A percentile compares a stretch with the other conserved stretches of the same genome.
Conservation (phyloP, 2,113 vertebrate species). For the Malurus cyaneus region DNA sequence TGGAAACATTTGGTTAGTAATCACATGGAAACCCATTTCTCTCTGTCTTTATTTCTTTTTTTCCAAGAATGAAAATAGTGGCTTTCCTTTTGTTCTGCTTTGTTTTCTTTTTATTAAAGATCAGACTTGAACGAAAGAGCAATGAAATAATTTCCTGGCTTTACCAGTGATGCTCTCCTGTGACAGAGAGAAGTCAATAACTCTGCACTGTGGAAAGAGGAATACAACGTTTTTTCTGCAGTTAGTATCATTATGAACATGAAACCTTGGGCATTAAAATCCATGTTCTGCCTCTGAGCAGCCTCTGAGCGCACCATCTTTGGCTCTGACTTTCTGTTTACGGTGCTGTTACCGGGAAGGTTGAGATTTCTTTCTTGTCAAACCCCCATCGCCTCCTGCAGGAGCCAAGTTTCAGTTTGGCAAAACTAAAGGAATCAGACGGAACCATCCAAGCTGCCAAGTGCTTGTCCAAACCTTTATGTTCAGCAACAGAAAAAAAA, state of each 20-base stretch:
- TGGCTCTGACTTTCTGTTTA: too few relatives aligned
- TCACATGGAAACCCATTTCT: not conserved
- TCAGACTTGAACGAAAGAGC: not conserved
- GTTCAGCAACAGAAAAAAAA: not conserved
- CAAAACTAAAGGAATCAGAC: not conserved
- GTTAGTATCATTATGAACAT: not conserved
- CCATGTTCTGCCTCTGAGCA: not conserved
- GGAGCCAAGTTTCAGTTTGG: not conserved
- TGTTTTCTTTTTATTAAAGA: not conserved
- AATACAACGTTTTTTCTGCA: not conserved
- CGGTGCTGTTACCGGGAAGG: too few relatives aligned
- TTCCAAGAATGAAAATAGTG: not conserved
- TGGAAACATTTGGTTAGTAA: not conserved
- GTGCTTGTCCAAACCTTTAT: not conserved
- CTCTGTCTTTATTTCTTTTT: accelerated
- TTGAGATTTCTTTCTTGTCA: too few relatives aligned
- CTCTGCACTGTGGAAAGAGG: not conserved
- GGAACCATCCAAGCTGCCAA: not conserved
- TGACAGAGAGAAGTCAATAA: not conserved
- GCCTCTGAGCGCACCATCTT: too few relatives aligned
- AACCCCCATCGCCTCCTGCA: not conserved
- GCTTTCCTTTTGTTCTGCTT: not conserved
- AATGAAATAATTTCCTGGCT: not conserved
- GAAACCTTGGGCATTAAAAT: not conserved
- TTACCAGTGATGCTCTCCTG: not conserved